Percentiles rank a stretch among this genome's conserved stretches.
These are phyloP conservation scores for Cuniculus paca DNA, from an alignment of 2,797 vertebrate species.

Conservation along the genomic window DNA sequence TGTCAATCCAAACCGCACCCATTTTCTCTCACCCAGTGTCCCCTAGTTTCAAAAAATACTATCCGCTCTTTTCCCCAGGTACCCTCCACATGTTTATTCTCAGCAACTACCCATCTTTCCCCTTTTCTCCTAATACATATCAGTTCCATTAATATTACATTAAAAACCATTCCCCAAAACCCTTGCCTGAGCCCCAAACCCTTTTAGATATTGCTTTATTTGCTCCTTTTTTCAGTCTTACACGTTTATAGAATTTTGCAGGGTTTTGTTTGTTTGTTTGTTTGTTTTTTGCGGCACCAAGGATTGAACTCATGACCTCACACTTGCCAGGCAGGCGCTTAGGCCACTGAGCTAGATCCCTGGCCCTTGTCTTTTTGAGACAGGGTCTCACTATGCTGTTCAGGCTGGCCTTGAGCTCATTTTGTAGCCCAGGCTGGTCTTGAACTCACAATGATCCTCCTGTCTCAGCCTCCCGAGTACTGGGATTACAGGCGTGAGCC, in stretches of 20 bases:
- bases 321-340: too few relatives aligned
- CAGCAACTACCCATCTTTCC: background rate
- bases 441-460: too few relatives aligned
- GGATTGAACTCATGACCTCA: too few relatives aligned
- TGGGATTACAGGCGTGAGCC: too few relatives aligned
- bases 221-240: background rate
- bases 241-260: background rate
- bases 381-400: too few relatives aligned
- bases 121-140: background rate
- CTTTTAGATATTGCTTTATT: background rate
- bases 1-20: background rate
- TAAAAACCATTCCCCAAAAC: background rate
- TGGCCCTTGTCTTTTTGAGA: too few relatives aligned
- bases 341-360: too few relatives aligned
- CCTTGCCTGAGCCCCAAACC: background rate
- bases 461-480: too few relatives aligned
- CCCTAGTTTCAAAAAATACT: slow-evolving; percentile 28
- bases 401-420: too few relatives aligned
- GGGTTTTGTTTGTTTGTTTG: too few relatives aligned
- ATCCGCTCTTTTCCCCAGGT: background rate
- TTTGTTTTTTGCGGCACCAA: too few relatives aligned
- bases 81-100: background rate
- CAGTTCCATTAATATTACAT: background rate
- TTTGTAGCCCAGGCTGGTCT: too few relatives aligned
- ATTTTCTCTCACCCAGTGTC: background rate